Conservation (phyloP, 2,113 vertebrate genomes). For the Procavia capensis region DNA sequence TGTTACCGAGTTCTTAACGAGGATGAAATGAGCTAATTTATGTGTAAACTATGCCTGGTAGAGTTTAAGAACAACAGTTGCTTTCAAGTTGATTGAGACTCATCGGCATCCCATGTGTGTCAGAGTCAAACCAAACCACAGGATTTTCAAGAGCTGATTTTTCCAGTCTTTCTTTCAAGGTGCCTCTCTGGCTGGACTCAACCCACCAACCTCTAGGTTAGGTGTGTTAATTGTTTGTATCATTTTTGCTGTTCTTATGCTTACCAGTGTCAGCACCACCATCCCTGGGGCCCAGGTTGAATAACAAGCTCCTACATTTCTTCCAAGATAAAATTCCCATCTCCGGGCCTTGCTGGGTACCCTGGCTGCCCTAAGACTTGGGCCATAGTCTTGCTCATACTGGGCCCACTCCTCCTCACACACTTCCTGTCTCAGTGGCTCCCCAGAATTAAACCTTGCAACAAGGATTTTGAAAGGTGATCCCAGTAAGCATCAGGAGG, state of each 20-base stretch:
- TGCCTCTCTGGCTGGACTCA: no score
- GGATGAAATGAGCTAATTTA: no score
- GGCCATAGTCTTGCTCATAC: not conserved
- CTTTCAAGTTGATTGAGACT: no score
- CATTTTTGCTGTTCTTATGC: not conserved
- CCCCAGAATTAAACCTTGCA: not conserved
- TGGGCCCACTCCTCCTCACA: not conserved
- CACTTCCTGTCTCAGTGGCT: not conserved
- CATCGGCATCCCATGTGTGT: no score
- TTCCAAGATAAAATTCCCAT: not conserved
- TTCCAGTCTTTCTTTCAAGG: no score
- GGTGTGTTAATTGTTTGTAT: no score
- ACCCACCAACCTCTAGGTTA: no score
- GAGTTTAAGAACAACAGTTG: no score
- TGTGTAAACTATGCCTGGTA: no score
- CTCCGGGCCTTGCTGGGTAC: not conserved
- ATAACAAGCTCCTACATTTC: not conserved
- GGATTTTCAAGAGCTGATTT: no score
- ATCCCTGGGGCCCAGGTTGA: not conserved
- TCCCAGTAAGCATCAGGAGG: not conserved
- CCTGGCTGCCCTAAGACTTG: not conserved
- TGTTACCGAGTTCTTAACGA: not conserved
- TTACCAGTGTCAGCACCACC: not conserved
- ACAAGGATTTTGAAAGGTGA: not conserved
- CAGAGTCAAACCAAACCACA: not conserved